phyloP scores from a whole-genome alignment of 2,888 invertebrate genomes.

The Trichopoda pennipes region DNA sequence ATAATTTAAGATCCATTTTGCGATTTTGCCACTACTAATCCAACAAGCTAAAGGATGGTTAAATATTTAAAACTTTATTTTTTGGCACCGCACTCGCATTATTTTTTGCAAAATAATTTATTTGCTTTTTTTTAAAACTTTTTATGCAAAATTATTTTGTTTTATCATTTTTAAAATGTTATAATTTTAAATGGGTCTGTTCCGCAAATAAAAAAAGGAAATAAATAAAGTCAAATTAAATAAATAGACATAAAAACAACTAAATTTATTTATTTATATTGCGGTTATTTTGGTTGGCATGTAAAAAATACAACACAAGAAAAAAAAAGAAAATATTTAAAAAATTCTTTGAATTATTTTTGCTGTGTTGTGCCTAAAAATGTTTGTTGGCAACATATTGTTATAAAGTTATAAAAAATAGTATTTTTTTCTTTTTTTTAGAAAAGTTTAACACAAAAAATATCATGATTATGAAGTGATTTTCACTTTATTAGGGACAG shows the following conservation, averaged over 20 bases:
- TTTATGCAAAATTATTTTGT: constrained; percentile 29
- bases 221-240: background rate
- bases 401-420: constrained; percentile 31
- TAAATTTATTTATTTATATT: constrained; percentile 53
- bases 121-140: constrained; percentile 2
- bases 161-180: constrained; percentile 40
- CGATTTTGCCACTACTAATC: background rate
- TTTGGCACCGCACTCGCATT: constrained; percentile 20
- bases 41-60: background rate
- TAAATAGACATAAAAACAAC: background rate
- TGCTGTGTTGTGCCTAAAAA: constrained; percentile 5
- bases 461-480: constrained; percentile 38
- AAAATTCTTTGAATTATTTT: constrained; percentile 16
- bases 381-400: constrained; percentile 51
- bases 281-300: constrained; percentile 58
- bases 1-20: constrained; percentile 26
- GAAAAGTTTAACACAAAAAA: constrained; percentile 1
- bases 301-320: constrained; percentile 38
- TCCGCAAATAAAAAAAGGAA: background rate
- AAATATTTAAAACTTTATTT: constrained; percentile 22
- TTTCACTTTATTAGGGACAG: constrained; percentile 39
- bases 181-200: constrained; percentile 40
- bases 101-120: constrained; percentile 6
- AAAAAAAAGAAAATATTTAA: background rate
- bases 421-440: background rate